Percentiles rank a stretch among this genome's conserved stretches.
Evolutionary conservation across 2,888 invertebrate species (phyloP).

Genomic region (Stomorhina lunata): DNA sequence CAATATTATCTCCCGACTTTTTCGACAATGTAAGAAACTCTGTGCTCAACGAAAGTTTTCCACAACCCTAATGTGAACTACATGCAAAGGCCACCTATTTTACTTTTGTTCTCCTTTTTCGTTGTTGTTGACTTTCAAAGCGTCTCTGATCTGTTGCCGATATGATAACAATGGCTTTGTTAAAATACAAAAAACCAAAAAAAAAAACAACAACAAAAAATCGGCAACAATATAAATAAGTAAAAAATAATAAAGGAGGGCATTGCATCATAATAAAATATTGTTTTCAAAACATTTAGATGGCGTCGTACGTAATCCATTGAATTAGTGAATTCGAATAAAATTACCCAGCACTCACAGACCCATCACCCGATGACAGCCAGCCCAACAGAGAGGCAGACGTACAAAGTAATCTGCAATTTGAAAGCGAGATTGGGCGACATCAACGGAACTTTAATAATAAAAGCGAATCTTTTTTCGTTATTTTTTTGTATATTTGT

Average conservation of each 20-base stretch:
- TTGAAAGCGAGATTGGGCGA: conserved; percentile 24
- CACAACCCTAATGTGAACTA: conserved; percentile 27
- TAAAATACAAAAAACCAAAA: not conserved
- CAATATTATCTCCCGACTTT: too few relatives aligned
- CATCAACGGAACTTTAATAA: not conserved
- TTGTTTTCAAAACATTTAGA: conserved; percentile 49
- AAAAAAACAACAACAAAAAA: conserved; percentile 2
- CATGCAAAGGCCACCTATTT: not conserved
- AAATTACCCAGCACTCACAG: conserved; percentile 43
- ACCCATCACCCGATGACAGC: conserved; percentile 1
- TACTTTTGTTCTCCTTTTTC: not conserved
- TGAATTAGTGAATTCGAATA: conserved; percentile 46
- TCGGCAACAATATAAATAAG: not conserved
- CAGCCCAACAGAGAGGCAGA: not conserved
- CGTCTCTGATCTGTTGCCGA: conserved; percentile 58
- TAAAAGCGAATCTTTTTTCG: not conserved
- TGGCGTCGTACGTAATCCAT: conserved; percentile 42
- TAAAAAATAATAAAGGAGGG: conserved; percentile 37
- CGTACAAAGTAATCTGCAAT: not conserved
- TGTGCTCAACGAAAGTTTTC: too few relatives aligned
- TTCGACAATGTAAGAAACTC: too few relatives aligned
- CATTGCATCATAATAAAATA: conserved; percentile 57
- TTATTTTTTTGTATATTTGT: not conserved
- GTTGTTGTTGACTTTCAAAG: conserved; percentile 30
- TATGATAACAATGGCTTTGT: conserved; percentile 58